Conservation (phyloP, 2,113 vertebrate species). For the Myotis brandtii region DNA sequence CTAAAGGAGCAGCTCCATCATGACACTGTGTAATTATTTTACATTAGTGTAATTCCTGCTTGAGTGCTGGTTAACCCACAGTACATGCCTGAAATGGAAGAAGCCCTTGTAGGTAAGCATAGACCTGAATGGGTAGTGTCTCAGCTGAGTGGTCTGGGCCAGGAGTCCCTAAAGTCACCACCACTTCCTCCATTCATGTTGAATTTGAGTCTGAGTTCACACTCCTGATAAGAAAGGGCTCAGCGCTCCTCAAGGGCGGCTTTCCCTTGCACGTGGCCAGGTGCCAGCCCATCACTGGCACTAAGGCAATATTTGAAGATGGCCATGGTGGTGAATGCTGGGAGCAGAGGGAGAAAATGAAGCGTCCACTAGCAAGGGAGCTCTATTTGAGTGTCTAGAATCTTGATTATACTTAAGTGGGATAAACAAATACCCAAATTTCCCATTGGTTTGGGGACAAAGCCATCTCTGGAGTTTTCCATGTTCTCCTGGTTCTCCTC, state of each 20-base stretch:
- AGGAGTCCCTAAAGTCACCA: neutral
- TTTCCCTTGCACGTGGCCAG: neutral
- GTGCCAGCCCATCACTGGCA: neutral
- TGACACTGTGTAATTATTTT: conserved; percentile 40
- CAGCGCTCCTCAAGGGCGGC: neutral
- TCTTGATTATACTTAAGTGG: neutral
- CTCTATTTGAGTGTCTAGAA: neutral
- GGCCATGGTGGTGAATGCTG: neutral
- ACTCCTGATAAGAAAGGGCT: neutral
- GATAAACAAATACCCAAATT: neutral
- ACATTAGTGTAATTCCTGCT: neutral
- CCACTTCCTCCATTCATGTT: neutral
- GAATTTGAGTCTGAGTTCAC: neutral
- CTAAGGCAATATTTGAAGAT: neutral
- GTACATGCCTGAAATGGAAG: neutral
- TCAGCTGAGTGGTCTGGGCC: neutral
- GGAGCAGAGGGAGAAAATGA: neutral
- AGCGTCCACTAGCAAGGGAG: neutral
- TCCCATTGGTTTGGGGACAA: conserved; percentile 3
- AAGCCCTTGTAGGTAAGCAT: neutral
- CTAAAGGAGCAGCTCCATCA: neutral
- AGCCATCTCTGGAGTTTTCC: neutral
- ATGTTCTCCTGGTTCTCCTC: neutral
- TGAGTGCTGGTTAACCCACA: neutral
- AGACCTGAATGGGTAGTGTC: neutral